Evolutionary conservation across 2,888 invertebrate species (phyloP).

Genomic region (Conomelus anceps): DNA sequence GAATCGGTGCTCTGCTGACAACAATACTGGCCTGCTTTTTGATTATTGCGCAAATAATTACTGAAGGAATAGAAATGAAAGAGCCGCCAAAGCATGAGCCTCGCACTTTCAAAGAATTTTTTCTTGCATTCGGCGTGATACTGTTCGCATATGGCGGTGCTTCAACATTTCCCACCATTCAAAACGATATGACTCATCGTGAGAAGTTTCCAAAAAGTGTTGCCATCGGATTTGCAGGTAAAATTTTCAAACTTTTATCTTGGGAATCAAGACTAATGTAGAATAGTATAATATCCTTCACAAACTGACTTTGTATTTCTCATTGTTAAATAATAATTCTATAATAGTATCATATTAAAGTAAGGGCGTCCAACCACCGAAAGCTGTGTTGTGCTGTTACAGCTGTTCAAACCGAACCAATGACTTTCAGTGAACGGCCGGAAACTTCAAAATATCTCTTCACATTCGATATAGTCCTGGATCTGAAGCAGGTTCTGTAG

Average conservation of each 20-base stretch:
- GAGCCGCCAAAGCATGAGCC: conserved; percentile 46
- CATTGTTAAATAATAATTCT: background rate
- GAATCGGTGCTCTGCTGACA: conserved; percentile 55
- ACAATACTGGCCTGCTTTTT: conserved; percentile 56
- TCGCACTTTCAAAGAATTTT: conserved; percentile 57
- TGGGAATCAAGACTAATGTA: too few relatives aligned
- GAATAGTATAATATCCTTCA: too few relatives aligned
- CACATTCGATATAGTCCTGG: too few relatives aligned
- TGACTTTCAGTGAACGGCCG: too few relatives aligned
- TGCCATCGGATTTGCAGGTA: conserved; percentile 55
- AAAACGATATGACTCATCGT: conserved; percentile 67
- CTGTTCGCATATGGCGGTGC: conserved; percentile 67
- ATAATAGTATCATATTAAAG: too few relatives aligned
- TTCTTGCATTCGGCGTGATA: conserved; percentile 61
- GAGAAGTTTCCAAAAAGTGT: conserved; percentile 57
- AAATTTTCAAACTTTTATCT: conserved; percentile 32
- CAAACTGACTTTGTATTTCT: too few relatives aligned
- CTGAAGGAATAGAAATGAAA: conserved; percentile 45
- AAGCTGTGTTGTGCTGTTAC: too few relatives aligned
- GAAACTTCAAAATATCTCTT: too few relatives aligned
- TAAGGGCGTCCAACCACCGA: too few relatives aligned
- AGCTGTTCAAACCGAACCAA: too few relatives aligned
- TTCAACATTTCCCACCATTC: conserved; percentile 69
- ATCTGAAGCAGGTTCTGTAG: too few relatives aligned
- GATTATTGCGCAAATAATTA: conserved; percentile 55